Percentiles rank a stretch among this genome's conserved stretches.
phyloP scores from a whole-genome alignment of 2,113 vertebrate genomes.

The Pterophyllum scalare region DNA sequence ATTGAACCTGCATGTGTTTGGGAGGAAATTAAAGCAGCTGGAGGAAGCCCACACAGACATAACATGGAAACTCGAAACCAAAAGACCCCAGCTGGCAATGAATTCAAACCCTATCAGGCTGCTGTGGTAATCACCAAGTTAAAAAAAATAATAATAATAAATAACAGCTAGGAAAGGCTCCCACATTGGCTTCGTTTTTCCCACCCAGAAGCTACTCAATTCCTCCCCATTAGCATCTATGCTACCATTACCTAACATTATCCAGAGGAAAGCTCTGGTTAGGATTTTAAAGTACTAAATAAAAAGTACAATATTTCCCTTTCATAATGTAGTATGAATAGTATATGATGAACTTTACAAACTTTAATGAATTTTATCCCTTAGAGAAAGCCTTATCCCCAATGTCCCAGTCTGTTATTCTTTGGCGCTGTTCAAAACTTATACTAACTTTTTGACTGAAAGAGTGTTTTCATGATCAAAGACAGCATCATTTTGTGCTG shows the following conservation, averaged over 20 bases:
- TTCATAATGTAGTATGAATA: not conserved
- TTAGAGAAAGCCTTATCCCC: not conserved
- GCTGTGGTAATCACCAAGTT: not conserved
- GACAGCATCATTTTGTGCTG: slow-evolving; percentile 34
- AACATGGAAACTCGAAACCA: not conserved
- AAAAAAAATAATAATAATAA: not conserved
- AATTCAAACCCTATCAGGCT: not conserved
- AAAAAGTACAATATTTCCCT: not conserved
- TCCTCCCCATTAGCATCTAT: too few relatives aligned
- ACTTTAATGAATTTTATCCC: not conserved
- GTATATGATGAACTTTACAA: too few relatives aligned
- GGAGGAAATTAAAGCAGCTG: not conserved
- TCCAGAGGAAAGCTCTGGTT: too few relatives aligned
- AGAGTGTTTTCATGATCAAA: slow-evolving; percentile 8
- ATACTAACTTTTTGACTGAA: not conserved
- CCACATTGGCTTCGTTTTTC: too few relatives aligned
- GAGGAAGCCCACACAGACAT: slow-evolving; percentile 11
- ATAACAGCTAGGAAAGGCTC: too few relatives aligned
- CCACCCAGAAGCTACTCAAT: too few relatives aligned
- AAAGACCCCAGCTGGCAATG: not conserved
- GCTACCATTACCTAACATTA: too few relatives aligned
- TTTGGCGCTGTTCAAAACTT: not conserved
- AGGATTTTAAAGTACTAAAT: not conserved
- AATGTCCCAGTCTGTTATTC: not conserved
- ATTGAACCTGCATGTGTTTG: not conserved